Evolutionary conservation across 1,140 invertebrate genomes (phyloP), one percentile per base, ranked within the genome.

Genomic region (Cotesia vestalis): DNA sequence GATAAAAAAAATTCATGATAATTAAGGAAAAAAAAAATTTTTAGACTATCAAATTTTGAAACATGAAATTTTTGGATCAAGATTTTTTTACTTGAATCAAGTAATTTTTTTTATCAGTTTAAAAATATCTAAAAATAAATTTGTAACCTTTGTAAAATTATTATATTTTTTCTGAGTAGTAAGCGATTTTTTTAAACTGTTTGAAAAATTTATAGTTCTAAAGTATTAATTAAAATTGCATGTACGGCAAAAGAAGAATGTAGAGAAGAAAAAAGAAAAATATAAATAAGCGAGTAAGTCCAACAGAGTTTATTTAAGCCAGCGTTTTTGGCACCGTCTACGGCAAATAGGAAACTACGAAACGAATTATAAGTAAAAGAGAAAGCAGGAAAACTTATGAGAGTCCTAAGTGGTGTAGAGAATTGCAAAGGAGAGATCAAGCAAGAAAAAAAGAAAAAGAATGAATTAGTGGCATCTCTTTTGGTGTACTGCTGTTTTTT

Each of bases 281-380:
- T 27, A 9, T 40, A 27, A 73, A 76, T 72, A 66, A 72, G 60
- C 62, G 76, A 76, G 70, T 72, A 72, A 72, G 66, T 72, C 70
- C 60, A 72, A 51, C 69, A 17, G 51, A 66, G 70, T 66, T 72
- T 72, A 72, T 72, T 72, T 72, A 62, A 36, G 63, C 70, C 62
- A 72, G 12, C 70, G 51, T 66, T 72, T 86, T 86, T 86, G 85
- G 85, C 84, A 84, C 78, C 79, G 85, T 81, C 78, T 78, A 78
- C 79, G 73, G 67, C 78, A 79, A 81, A 80, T 78, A 80, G 78
- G 75, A 79, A 79, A 79, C 69, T 75, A 75, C 69, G 77, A 78
- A 80, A 46, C 40, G 40, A 46, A 46, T 46, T 46, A 46, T 46
- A 46, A 46, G 40, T 74, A 78, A 76, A 75, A 77, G 70, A 75